phyloP scores from a whole-genome alignment of 2,888 invertebrate genomes.

The Protodeltote pygarga region DNA sequence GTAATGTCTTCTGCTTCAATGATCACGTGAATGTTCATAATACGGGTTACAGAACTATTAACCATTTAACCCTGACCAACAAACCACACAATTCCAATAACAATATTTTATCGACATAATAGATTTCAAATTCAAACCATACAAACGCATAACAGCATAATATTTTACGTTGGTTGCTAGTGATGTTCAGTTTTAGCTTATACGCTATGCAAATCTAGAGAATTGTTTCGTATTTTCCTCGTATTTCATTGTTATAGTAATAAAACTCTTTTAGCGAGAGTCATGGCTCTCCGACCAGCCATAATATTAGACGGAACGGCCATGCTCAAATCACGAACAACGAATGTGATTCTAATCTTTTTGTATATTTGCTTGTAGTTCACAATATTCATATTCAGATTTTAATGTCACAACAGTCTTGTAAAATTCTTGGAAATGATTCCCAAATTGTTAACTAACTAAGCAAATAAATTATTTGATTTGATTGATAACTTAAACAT shows the following conservation, averaged over 20 bases:
- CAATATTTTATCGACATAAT: slow-evolving; percentile 12
- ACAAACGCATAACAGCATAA: slow-evolving; percentile 14
- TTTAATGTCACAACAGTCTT: neutral
- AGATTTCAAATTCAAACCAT: slow-evolving; percentile 26
- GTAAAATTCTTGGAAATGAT: slow-evolving; percentile 15
- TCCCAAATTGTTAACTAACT: too few relatives aligned
- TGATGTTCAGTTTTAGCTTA: slow-evolving; percentile 13
- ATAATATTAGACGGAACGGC: slow-evolving; percentile 27
- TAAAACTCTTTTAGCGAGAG: slow-evolving; percentile 29
- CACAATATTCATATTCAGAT: slow-evolving; percentile 13
- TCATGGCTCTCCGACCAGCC: slow-evolving; percentile 20
- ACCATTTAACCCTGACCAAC: slow-evolving; percentile 19
- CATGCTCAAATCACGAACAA: slow-evolving; percentile 33
- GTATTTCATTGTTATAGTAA: slow-evolving; percentile 37
- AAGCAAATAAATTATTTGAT: too few relatives aligned
- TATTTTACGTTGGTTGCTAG: slow-evolving; percentile 11
- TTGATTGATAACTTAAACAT: too few relatives aligned
- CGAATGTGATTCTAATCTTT: slow-evolving; percentile 29
- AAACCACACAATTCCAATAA: neutral
- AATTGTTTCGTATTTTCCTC: slow-evolving; percentile 34
- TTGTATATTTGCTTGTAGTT: slow-evolving; percentile 14
- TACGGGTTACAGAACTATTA: slow-evolving; percentile 21
- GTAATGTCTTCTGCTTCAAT: slow-evolving; percentile 2
- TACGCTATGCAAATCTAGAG: slow-evolving; percentile 21
- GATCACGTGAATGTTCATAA: slow-evolving; percentile 10